Evolutionary conservation across 1,140 invertebrate species (phyloP).

Genomic region (Helicoverpa armigera): DNA sequence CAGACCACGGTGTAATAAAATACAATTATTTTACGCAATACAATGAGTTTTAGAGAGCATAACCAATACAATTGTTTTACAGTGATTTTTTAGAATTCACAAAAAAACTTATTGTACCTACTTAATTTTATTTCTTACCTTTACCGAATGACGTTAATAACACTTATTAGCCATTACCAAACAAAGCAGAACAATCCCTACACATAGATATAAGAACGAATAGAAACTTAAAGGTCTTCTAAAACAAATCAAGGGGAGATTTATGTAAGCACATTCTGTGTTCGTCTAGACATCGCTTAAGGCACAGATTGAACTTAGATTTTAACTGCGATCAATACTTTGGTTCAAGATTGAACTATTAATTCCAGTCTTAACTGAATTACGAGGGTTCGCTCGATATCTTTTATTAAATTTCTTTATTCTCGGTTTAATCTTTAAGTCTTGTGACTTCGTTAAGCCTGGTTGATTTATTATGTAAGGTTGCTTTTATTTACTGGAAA

Average conservation of each 20-base stretch:
- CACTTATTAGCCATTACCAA: background rate
- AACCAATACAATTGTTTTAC: too few relatives aligned
- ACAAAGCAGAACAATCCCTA: background rate
- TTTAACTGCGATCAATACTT: background rate
- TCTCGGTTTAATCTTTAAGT: constrained; percentile 7
- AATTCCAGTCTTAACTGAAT: constrained; percentile 5
- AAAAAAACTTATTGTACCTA: too few relatives aligned
- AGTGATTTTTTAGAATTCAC: too few relatives aligned
- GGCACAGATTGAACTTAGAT: constrained; percentile 13
- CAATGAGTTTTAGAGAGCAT: too few relatives aligned
- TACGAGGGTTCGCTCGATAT: background rate
- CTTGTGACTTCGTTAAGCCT: background rate
- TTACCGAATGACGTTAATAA: background rate
- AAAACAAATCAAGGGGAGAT: constrained; percentile 13
- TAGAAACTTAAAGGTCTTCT: background rate
- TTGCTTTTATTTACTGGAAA: too few relatives aligned
- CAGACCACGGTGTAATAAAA: too few relatives aligned
- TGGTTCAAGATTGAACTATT: constrained; percentile 13
- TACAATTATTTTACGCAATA: too few relatives aligned
- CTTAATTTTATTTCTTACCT: too few relatives aligned
- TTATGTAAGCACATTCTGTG: background rate
- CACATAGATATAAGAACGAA: background rate
- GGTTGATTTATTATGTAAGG: too few relatives aligned
- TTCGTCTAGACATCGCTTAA: background rate
- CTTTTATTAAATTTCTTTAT: background rate